phyloP scores from a whole-genome alignment of 64 coral and sea anemone genomes.

The Montipora sp. region DNA sequence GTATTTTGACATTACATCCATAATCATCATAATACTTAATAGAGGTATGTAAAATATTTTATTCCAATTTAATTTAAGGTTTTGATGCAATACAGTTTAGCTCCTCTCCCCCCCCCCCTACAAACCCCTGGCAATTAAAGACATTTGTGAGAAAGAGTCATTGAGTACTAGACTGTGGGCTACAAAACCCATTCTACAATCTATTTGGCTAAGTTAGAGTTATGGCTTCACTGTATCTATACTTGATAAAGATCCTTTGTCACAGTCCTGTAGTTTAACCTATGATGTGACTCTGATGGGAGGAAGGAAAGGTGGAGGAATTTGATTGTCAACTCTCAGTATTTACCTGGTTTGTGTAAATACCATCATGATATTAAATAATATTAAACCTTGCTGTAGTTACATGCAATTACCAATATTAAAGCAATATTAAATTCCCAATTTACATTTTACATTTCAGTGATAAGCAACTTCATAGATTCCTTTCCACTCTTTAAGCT shows the following conservation, averaged over 20 bases:
- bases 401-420: neutral
- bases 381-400: slow-evolving; percentile 10
- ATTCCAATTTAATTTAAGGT: neutral
- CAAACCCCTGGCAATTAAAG: slow-evolving; percentile 1
- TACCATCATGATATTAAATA: slow-evolving; percentile 4
- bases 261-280: slow-evolving; percentile 6
- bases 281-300: neutral
- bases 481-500: slow-evolving; percentile 24
- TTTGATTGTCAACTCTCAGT: slow-evolving; percentile 6
- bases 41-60: no score
- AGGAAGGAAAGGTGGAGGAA: slow-evolving; percentile 4
- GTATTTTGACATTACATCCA: slow-evolving; percentile 6
- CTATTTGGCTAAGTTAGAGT: slow-evolving; percentile 22
- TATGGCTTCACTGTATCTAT: slow-evolving; percentile 11
- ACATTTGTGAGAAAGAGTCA: slow-evolving; percentile 1
- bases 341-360: slow-evolving; percentile 8
- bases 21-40: no score
- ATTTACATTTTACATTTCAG: neutral
- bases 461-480: slow-evolving; percentile 49
- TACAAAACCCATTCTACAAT: neutral
- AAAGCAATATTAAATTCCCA: neutral
- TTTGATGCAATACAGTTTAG: neutral
- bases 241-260: slow-evolving; percentile 19
- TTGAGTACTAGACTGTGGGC: slow-evolving; percentile 10
- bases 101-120: neutral